A percentile compares a stretch with the other conserved stretches of the same genome.
Evolutionary conservation across 2,888 invertebrate species (phyloP).

Genomic region (Teleogryllus oceanicus): DNA sequence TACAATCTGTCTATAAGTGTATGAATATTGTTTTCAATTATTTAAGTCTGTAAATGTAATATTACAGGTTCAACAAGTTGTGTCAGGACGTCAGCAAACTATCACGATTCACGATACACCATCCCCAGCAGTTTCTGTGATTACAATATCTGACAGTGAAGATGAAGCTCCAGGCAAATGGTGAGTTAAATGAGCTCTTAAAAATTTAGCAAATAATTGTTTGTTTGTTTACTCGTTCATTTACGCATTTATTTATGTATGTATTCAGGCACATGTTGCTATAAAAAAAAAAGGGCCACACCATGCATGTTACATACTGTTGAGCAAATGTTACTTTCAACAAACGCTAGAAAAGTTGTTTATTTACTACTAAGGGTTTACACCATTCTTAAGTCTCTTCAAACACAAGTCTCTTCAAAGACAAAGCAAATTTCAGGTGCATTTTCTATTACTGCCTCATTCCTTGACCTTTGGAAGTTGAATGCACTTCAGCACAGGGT

Average conservation of each 20-base stretch:
- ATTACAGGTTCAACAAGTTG: conserved; percentile 46
- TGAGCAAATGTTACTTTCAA: too few species aligned
- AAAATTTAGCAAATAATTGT: background rate
- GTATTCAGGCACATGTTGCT: background rate
- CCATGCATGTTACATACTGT: background rate
- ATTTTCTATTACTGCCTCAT: too few species aligned
- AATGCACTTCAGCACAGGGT: background rate
- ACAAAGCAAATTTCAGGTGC: background rate
- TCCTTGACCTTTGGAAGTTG: background rate
- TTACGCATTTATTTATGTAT: background rate
- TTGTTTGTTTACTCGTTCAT: background rate
- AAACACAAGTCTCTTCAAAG: background rate
- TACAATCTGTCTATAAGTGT: background rate
- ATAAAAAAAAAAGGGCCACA: background rate
- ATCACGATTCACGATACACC: conserved; percentile 95
- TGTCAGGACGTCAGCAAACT: conserved; percentile 65
- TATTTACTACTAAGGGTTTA: too few species aligned
- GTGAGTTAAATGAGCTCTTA: conserved; percentile 34
- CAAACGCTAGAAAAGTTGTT: too few species aligned
- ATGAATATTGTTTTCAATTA: too few species aligned
- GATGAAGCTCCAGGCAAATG: conserved; percentile 67
- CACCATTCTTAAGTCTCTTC: background rate
- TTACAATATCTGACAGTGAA: conserved; percentile 93
- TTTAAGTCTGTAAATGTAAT: too few species aligned
- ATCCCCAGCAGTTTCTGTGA: conserved; percentile 90